Percentiles rank a stretch among this genome's conserved stretches.
Conservation (phyloP, 2,113 vertebrate genomes). For the Otis tarda region DNA sequence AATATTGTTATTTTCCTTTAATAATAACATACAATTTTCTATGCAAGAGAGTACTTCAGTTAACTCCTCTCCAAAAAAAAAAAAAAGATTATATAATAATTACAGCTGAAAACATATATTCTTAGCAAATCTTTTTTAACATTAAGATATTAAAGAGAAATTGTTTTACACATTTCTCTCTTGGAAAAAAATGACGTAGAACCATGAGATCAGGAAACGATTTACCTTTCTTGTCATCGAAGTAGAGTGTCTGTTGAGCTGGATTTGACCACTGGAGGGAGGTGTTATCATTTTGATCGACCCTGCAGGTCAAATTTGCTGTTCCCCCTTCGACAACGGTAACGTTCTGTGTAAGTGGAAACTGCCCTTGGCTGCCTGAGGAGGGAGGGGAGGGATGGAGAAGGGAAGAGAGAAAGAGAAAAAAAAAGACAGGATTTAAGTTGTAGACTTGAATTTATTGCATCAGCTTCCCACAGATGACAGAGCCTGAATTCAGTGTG, state of each 20-base stretch:
- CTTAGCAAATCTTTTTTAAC: not conserved
- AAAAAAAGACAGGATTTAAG: slow-evolving; percentile 30
- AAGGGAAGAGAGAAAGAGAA: not conserved
- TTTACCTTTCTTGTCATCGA: slow-evolving; percentile 98
- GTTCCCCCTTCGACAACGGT: slow-evolving; percentile 94
- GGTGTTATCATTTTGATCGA: slow-evolving; percentile 99
- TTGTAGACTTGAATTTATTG: slow-evolving; percentile 32
- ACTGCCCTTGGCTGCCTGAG: slow-evolving; percentile 91
- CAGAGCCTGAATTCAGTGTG: not conserved
- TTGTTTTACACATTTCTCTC: not conserved
- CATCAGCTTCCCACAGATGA: slow-evolving; percentile 1
- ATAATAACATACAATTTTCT: not conserved
- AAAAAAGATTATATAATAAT: not conserved
- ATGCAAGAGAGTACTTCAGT: not conserved
- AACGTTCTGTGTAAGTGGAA: slow-evolving; percentile 94
- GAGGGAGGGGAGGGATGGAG: not conserved
- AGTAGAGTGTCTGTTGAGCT: slow-evolving; percentile 98
- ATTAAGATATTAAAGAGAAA: not conserved
- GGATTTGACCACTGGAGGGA: slow-evolving; percentile 99
- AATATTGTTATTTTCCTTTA: not conserved
- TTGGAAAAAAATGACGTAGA: slow-evolving; percentile 38
- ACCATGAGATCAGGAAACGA: slow-evolving; percentile 29
- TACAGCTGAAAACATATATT: not conserved
- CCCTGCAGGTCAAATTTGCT: slow-evolving; percentile 96
- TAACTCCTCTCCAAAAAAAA: accelerated